Percentiles rank a stretch among this genome's conserved stretches.
phyloP scores from a whole-genome alignment of 2,797 vertebrate genomes.

The Anolis apletophallus region DNA sequence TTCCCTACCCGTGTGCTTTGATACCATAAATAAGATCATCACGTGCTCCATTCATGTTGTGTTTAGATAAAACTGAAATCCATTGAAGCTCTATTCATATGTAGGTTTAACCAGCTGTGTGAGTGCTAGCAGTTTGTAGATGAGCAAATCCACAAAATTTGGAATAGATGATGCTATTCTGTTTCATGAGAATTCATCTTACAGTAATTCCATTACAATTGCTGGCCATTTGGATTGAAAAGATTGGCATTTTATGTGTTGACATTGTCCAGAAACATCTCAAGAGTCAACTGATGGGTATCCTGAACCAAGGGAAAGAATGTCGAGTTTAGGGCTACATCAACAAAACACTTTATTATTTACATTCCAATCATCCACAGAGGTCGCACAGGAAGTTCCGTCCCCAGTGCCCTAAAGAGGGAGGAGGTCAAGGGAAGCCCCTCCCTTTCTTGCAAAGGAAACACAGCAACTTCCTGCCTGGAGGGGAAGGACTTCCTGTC shows the following conservation, averaged over 20 bases:
- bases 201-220: not conserved
- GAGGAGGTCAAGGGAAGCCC: no score
- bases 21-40: constrained; percentile 27
- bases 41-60: accelerated
- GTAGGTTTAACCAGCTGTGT: not conserved
- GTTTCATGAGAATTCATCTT: not conserved
- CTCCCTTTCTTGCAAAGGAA: no score
- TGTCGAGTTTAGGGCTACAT: not conserved
- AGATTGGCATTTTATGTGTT: not conserved
- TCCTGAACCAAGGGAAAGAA: not conserved
- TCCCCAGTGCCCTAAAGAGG: no score
- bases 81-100: not conserved
- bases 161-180: not conserved
- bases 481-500: no score
- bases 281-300: not conserved
- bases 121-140: not conserved
- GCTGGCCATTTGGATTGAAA: not conserved
- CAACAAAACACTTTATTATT: no score
- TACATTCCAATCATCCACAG: no score
- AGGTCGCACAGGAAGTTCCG: no score
- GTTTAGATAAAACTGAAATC: not conserved
- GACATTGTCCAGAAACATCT: not conserved
- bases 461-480: no score
- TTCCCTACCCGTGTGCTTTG: not conserved
- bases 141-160: not conserved